Conservation (phyloP, 2,888 invertebrate genomes). For the Parnassius smintheus region DNA sequence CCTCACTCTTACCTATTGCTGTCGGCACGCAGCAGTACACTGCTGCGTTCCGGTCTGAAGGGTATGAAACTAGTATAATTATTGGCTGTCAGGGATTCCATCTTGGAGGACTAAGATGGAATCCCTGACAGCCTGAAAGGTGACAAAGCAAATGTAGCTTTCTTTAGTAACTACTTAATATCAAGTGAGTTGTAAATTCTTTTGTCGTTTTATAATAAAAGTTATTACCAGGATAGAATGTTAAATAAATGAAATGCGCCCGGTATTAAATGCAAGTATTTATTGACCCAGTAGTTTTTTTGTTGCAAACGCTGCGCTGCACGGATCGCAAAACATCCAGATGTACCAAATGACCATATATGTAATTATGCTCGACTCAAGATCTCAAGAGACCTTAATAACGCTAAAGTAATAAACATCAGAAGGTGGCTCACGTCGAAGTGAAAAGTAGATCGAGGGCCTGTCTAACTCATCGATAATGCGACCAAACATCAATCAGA, state of each 20-base stretch:
- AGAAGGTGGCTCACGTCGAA: constrained; percentile 21
- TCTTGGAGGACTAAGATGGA: too few relatives aligned
- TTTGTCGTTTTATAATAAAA: too few relatives aligned
- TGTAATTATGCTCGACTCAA: constrained; percentile 19
- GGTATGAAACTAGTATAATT: too few relatives aligned
- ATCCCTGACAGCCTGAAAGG: too few relatives aligned
- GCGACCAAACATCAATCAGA: constrained; percentile 1
- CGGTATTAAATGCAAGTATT: constrained; percentile 8
- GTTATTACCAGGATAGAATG: neutral
- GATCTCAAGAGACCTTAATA: constrained; percentile 21
- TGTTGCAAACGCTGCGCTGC: constrained; percentile 2
- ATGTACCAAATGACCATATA: constrained; percentile 27
- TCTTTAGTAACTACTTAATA: too few relatives aligned
- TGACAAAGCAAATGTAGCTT: too few relatives aligned
- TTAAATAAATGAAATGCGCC: constrained; percentile 1
- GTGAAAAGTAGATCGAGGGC: constrained; percentile 19
- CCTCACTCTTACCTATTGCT: too few relatives aligned
- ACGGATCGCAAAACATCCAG: constrained; percentile 20
- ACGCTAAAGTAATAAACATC: constrained; percentile 18
- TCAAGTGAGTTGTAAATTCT: too few relatives aligned
- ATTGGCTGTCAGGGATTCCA: too few relatives aligned
- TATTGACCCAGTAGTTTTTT: constrained; percentile 16
- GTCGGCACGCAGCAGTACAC: too few relatives aligned
- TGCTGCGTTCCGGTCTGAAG: too few relatives aligned
- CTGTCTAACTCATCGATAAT: constrained; percentile 7